A percentile compares a stretch with the other conserved stretches of the same genome.
These are phyloP conservation scores for Chlorodrepanis virens DNA, from an alignment of 2,113 vertebrate genomes.

Conservation along the genomic window DNA sequence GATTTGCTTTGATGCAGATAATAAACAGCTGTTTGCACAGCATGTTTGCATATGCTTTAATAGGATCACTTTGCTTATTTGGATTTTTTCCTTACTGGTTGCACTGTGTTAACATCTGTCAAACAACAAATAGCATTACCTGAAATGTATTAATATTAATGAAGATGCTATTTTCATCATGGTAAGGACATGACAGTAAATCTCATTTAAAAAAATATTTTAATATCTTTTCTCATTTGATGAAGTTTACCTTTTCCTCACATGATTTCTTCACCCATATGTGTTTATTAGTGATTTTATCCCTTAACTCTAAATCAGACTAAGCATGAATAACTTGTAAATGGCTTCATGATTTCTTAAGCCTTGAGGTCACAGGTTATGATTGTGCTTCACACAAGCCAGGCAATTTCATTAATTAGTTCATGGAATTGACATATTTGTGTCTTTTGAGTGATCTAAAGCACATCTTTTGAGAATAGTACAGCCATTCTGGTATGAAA, in stretches of 20 bases:
- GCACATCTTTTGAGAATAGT: not conserved
- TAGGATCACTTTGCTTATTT: constrained; percentile 22
- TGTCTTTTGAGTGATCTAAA: not conserved
- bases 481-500: not conserved
- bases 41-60: not conserved
- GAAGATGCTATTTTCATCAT: not conserved
- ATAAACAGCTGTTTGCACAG: constrained; percentile 48
- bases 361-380: not conserved
- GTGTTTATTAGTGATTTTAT: not conserved
- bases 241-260: not conserved
- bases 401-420: not conserved
- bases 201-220: not conserved
- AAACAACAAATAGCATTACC: not conserved
- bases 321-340: not conserved
- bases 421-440: not conserved
- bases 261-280: not conserved
- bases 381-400: not conserved
- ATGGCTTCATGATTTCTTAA: not conserved
- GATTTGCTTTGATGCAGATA: constrained; percentile 15
- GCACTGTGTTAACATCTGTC: constrained; percentile 8
- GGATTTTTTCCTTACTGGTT: not conserved
- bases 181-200: not conserved
- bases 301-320: not conserved
- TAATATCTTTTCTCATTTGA: not conserved
- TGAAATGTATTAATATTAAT: not conserved